Base-by-base conservation (phyloP, 2,113 vertebrate genomes). In the Lampris megalopsis region DNA sequence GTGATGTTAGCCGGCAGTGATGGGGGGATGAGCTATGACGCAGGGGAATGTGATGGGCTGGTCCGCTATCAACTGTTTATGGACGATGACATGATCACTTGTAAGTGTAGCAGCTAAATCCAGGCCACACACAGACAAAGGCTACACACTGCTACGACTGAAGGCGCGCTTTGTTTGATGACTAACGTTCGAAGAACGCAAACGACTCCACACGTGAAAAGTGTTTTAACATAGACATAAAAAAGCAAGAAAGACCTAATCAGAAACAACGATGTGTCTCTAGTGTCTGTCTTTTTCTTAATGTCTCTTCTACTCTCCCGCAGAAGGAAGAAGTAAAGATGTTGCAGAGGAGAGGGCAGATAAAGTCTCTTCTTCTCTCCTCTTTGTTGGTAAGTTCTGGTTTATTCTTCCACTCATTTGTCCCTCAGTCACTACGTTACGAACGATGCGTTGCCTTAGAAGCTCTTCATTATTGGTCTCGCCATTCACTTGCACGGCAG, bases 331-430 rank as follows among this genome's bases (percentile, higher is more conserved):
- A 86, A 64, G 83, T 86, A 91, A 86, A 94, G 58, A 98, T 98
- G 98, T 92, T 91, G 84, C 91, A 84, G 59, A 79, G 84, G 43
- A 89, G 88, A 87, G 89, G 92, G 87, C 13, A 80, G 7, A 94
- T 84, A 79, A 94, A 93, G 88, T 94, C 84, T 50, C 81, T 94
- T 3, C 73, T 97, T 79, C 93, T 98, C 78, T 95, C 94, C 1
- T 91, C 96, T 38, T 86, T 98, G 74, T 88, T 98, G 93, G 98
- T 99, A 93, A 90, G 97, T 86, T 72, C 43, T 53, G 58, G 2
- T 37, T 5, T 65, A 8, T 7, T 50, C 24, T 40, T 5, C 6
- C 11, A 75, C 40, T 1, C 61, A 41, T 58, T 9, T 61, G 47
- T 47, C 10, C 36, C 10, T 74, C 43, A 7, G 24, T 6, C 7